These are phyloP conservation scores for Thaumetopoea pityocampa DNA, from an alignment of 1,140 invertebrate genomes.

Conservation along the genomic window DNA sequence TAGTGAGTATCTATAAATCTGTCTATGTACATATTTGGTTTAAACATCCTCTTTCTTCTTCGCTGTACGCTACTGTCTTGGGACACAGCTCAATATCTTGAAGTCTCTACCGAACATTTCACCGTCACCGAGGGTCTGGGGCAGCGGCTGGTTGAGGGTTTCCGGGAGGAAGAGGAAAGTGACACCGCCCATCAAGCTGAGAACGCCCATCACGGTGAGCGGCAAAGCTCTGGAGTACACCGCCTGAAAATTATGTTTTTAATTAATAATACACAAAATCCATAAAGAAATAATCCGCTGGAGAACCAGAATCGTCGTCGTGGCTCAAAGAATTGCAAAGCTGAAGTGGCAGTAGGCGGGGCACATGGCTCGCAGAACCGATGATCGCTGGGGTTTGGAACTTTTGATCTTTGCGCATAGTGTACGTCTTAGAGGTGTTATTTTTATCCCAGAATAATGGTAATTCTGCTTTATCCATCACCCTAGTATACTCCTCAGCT, in stretches of 20 bases:
- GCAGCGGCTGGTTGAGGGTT: slow-evolving; percentile 86
- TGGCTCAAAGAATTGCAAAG: no score
- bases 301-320: no score
- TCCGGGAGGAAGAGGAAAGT: slow-evolving; percentile 87
- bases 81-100: slow-evolving; percentile 54
- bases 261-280: background rate
- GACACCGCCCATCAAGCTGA: slow-evolving; percentile 84
- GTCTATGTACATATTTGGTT: no score
- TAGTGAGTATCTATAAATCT: no score
- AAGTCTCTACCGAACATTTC: slow-evolving; percentile 80
- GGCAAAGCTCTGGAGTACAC: slow-evolving; percentile 78
- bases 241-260: slow-evolving; percentile 58
- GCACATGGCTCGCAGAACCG: no score
- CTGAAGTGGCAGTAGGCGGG: no score
- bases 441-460: no score
- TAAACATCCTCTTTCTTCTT: slow-evolving; percentile 2
- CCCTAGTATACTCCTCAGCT: no score
- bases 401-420: no score
- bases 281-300: background rate
- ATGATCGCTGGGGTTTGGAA: no score
- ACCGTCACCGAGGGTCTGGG: slow-evolving; percentile 86
- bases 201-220: slow-evolving; percentile 85
- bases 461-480: no score
- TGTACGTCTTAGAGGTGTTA: no score
- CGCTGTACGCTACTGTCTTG: slow-evolving; percentile 16